Conservation (phyloP, 2,113 vertebrate genomes). For the Peromyscus maniculatus region DNA sequence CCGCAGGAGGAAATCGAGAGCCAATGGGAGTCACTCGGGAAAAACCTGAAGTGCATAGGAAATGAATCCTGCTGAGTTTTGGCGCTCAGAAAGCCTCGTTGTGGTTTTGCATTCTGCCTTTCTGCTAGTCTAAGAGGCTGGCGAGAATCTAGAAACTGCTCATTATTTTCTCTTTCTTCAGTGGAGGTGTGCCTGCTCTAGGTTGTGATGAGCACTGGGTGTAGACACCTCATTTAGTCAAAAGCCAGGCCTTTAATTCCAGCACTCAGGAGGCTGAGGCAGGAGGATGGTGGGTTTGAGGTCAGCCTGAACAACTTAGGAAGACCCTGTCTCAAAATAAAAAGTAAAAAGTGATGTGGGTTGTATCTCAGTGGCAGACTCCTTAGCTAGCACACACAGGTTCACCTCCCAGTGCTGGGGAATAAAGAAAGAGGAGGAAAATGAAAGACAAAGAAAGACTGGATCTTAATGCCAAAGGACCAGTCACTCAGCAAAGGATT, state of each 20-base stretch:
- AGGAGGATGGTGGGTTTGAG: neutral
- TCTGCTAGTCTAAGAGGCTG: neutral
- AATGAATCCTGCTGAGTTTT: conserved; percentile 41
- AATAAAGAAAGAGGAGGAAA: no score
- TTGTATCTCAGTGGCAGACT: neutral
- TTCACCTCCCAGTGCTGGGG: neutral
- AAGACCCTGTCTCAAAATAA: neutral
- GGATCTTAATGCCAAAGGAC: neutral
- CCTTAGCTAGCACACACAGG: neutral
- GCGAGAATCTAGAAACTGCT: neutral
- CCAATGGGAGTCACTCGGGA: conserved; percentile 45
- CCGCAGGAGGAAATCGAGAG: neutral
- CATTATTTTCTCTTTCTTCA: neutral
- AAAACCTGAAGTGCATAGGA: conserved; percentile 24
- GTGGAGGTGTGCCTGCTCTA: neutral
- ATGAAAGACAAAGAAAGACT: neutral
- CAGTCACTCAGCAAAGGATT: neutral
- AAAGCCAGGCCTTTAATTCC: neutral
- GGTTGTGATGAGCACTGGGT: neutral
- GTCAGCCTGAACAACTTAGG: neutral
- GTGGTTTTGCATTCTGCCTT: neutral
- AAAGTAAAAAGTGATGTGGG: neutral
- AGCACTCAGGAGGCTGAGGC: neutral
- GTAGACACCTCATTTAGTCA: neutral
- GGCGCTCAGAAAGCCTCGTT: neutral